Percentiles rank a stretch among this genome's conserved stretches.
Evolutionary conservation across 2,888 invertebrate genomes (phyloP).

Genomic region (Buathra laborator): DNA sequence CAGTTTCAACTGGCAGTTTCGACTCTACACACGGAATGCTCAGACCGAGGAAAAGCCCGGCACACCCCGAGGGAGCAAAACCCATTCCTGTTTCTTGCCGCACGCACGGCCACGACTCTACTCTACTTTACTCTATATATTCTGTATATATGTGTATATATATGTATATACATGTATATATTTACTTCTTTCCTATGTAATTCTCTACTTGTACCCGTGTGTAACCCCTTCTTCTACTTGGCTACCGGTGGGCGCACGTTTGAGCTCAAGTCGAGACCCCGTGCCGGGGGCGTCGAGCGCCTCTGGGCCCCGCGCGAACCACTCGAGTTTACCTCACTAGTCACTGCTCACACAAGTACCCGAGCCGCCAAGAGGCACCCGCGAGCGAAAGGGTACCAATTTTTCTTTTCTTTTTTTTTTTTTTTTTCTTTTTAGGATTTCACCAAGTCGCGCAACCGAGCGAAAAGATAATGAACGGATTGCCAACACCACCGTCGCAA

Average conservation of each 20-base stretch:
- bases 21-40: slow-evolving; percentile 78
- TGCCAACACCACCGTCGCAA: background rate
- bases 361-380: slow-evolving; percentile 82
- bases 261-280: slow-evolving; percentile 49
- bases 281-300: slow-evolving; percentile 69
- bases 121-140: slow-evolving; percentile 15
- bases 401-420: slow-evolving; percentile 70
- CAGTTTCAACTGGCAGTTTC: slow-evolving; percentile 20
- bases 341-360: slow-evolving; percentile 80
- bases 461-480: background rate
- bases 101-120: slow-evolving; percentile 32
- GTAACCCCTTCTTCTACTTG: slow-evolving; percentile 20
- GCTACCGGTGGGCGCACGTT: slow-evolving; percentile 29
- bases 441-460: background rate
- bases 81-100: slow-evolving; percentile 73
- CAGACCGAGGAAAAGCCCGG: slow-evolving; percentile 79
- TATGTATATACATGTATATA: background rate
- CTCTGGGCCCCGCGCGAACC: slow-evolving; percentile 73
- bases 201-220: slow-evolving; percentile 21
- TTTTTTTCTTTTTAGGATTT: slow-evolving; percentile 33
- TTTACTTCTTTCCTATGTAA: background rate
- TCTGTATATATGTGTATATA: background rate
- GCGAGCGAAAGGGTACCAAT: slow-evolving; percentile 82
- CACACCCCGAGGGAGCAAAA: slow-evolving; percentile 64
- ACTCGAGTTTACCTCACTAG: slow-evolving; percentile 83